Evolutionary conservation across 2,888 invertebrate genomes (phyloP), one percentile per base, ranked within the genome.

Genomic region (Ariolimax columbianus): DNA sequence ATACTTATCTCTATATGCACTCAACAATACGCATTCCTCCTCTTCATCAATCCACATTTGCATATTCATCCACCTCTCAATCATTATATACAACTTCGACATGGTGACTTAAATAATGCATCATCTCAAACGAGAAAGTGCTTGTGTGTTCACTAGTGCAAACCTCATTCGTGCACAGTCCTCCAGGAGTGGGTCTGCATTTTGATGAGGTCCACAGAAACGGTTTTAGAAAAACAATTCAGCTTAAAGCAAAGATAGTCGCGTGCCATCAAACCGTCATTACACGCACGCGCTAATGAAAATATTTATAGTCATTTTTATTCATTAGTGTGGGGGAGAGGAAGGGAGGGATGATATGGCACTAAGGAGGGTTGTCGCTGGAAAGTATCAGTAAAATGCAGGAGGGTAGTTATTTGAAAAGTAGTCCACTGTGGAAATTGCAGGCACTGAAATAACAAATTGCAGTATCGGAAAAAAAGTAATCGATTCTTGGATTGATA

Each of bases 281-380:
- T 43, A 73, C 47, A 43, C n/a, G 40, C 73, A 14, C 14, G n/a
- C 43, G 43, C 73, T 73, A 73, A 43, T 75, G 51, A 51, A 51
- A 75, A 75, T 75, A 75, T 75, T 75, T 75, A 51, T 51, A 43
- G 51, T 75, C n/a, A 75, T 17, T 33, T 43, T 47, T 75, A 51
- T 75, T 75, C 75, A 47, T 51, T 75, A 51, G 30, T 51, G 75
- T 26, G 30, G 26, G 72, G 9, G 26, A 36, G 38, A 72, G 43
- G 33, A 36, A 33, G 51, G 33, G 75, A 75, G 33, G 23, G 7
- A 30, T 1, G 0, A 36, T 4, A n/a, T 23, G 30, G 19, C 3
- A 75, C 0, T 4, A 51, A 51, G 51, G 33, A 23, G 47, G 30
- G 2, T 43, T 11, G n/a, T n/a, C 72, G 17, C 30, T 33, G 19